These are phyloP conservation scores for Halcyon chelicuti DNA, from an alignment of 2,797 vertebrate species.

Conservation along the genomic window DNA sequence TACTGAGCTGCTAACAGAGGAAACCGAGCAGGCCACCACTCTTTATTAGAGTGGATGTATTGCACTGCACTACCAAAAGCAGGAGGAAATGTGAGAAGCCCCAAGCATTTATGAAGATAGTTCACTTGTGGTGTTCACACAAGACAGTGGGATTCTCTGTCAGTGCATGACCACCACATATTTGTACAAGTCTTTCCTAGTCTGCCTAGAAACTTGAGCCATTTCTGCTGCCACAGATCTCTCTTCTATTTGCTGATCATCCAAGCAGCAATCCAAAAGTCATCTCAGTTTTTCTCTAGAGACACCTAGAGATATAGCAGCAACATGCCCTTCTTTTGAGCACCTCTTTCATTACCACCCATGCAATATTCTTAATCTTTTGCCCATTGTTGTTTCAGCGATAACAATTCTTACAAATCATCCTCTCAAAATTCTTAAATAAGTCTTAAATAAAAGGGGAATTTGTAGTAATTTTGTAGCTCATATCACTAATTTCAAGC, in stretches of 20 bases:
- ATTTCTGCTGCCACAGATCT: background rate
- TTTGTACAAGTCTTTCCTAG: background rate
- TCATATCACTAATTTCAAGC: background rate
- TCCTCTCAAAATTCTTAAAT: background rate
- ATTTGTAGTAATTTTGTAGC: background rate
- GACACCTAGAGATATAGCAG: background rate
- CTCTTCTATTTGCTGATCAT: background rate
- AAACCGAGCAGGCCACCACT: fast-evolving
- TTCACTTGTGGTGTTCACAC: background rate
- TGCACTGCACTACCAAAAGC: background rate
- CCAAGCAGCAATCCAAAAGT: background rate
- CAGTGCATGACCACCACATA: background rate
- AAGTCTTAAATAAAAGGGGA: background rate
- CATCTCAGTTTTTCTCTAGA: background rate
- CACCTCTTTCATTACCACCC: background rate
- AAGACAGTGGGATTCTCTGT: background rate
- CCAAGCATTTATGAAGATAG: background rate
- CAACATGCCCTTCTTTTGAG: background rate
- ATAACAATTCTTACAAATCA: background rate
- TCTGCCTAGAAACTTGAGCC: background rate
- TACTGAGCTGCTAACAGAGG: background rate
- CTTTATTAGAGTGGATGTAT: background rate
- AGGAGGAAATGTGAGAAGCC: background rate
- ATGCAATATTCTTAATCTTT: background rate
- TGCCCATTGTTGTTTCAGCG: background rate